Evolutionary conservation across 2,888 invertebrate species (phyloP).

Genomic region (Lysandra coridon): DNA sequence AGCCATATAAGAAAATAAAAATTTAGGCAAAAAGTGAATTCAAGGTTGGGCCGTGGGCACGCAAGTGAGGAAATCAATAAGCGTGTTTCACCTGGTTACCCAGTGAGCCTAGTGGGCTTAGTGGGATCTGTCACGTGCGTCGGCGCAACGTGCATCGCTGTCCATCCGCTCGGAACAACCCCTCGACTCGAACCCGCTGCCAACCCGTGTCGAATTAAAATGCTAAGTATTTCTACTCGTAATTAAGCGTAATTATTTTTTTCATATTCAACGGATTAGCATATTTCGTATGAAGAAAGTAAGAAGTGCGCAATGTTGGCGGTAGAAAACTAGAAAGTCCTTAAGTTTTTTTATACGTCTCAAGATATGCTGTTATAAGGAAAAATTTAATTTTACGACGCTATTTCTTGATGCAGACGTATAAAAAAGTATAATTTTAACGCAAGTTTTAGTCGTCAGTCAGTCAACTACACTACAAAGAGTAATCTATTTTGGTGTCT

Average conservation of each 20-base stretch:
- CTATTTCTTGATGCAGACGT: background rate
- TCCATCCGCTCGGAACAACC: slow-evolving; percentile 47
- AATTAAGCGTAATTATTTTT: slow-evolving; percentile 20
- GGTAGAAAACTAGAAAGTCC: slow-evolving; percentile 6
- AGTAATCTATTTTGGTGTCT: background rate
- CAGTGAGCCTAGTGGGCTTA: background rate
- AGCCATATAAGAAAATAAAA: background rate
- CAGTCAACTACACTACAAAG: background rate
- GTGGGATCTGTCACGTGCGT: slow-evolving; percentile 10
- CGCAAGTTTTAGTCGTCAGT: background rate
- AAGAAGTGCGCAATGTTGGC: background rate
- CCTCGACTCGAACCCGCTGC: slow-evolving; percentile 18
- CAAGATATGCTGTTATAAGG: background rate
- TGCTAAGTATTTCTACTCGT: slow-evolving; percentile 11
- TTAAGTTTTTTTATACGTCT: background rate
- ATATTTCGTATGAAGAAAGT: background rate
- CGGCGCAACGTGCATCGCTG: slow-evolving; percentile 43
- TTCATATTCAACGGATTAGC: slow-evolving; percentile 17
- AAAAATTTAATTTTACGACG: background rate
- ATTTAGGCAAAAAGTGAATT: background rate
- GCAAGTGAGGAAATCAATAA: slow-evolving; percentile 26
- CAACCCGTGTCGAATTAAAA: slow-evolving; percentile 27
- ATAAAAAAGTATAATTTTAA: background rate
- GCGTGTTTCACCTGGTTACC: slow-evolving; percentile 25
- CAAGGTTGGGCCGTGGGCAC: background rate